Evolutionary conservation across 1,140 invertebrate genomes (phyloP).

Genomic region (Ceratosolen solmsi): DNA sequence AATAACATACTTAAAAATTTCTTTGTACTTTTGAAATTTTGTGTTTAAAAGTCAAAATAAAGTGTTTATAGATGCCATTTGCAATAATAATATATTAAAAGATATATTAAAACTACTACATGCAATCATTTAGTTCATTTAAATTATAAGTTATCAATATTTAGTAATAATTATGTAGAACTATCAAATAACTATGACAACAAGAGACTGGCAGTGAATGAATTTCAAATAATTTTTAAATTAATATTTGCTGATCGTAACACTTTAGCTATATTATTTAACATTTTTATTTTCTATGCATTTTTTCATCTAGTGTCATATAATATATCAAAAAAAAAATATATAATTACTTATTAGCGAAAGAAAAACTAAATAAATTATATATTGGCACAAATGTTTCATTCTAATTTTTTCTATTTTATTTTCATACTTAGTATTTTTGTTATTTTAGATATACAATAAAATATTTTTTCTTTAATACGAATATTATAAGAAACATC

Average conservation of each 20-base stretch:
- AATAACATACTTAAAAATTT: neutral
- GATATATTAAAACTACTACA: neutral
- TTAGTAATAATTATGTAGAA: neutral
- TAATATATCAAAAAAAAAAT: constrained; percentile 7
- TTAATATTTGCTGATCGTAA: constrained; percentile 16
- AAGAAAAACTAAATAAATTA: constrained; percentile 11
- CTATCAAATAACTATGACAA: constrained; percentile 10
- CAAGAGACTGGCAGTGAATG: constrained; percentile 41
- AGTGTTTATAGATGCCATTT: neutral
- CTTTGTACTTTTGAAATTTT: neutral
- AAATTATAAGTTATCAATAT: neutral
- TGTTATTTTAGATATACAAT: constrained; percentile 11
- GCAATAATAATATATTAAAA: neutral
- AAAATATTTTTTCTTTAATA: constrained; percentile 26
- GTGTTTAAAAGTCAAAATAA: neutral
- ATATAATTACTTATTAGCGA: constrained; percentile 6
- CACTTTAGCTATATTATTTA: neutral
- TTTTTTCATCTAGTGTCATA: neutral
- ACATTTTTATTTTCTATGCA: constrained; percentile 7
- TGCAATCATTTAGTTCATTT: neutral
- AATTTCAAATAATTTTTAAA: constrained; percentile 33
- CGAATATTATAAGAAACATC: constrained; percentile 33
- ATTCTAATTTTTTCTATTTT: constrained; percentile 12
- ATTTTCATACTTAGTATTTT: neutral
- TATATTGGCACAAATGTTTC: constrained; percentile 36